Conservation (phyloP, 2,888 invertebrate species). For the Thecocarcelia acutangulata region DNA sequence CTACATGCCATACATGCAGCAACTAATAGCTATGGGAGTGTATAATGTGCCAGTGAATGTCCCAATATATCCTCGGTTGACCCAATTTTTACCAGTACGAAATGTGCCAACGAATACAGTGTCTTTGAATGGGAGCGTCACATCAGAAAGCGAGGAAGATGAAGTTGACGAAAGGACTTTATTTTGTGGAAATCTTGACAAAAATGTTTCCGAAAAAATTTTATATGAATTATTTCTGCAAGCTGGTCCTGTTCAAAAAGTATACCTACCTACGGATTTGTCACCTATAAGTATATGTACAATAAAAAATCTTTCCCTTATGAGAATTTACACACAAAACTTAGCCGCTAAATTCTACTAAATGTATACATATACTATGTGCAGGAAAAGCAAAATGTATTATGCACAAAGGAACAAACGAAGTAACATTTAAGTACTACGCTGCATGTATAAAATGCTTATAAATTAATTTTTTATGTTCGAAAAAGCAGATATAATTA, state of each 20-base stretch:
- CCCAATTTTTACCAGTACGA: not conserved
- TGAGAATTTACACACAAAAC: too few relatives aligned
- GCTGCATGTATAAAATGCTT: too few relatives aligned
- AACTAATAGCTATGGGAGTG: constrained; percentile 12
- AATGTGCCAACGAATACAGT: not conserved
- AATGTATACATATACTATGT: too few relatives aligned
- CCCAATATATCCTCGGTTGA: not conserved
- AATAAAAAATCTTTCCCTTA: constrained; percentile 89
- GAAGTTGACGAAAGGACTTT: constrained; percentile 87
- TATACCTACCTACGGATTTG: constrained; percentile 89
- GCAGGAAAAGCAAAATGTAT: too few relatives aligned
- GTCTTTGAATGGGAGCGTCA: not conserved
- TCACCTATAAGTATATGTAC: constrained; percentile 89
- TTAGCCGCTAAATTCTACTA: too few relatives aligned
- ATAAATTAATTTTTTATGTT: too few relatives aligned
- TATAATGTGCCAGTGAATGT: constrained; percentile 10
- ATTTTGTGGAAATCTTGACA: constrained; percentile 91
- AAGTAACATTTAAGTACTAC: too few relatives aligned
- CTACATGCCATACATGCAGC: constrained; percentile 25
- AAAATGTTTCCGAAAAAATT: constrained; percentile 89
- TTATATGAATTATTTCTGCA: constrained; percentile 90
- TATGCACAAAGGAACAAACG: too few relatives aligned
- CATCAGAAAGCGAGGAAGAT: constrained; percentile 69
- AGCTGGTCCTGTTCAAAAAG: constrained; percentile 88
- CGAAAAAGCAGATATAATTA: too few relatives aligned